These are phyloP conservation scores for Microchrysa polita DNA, from an alignment of 2,888 invertebrate species.

Conservation along the genomic window DNA sequence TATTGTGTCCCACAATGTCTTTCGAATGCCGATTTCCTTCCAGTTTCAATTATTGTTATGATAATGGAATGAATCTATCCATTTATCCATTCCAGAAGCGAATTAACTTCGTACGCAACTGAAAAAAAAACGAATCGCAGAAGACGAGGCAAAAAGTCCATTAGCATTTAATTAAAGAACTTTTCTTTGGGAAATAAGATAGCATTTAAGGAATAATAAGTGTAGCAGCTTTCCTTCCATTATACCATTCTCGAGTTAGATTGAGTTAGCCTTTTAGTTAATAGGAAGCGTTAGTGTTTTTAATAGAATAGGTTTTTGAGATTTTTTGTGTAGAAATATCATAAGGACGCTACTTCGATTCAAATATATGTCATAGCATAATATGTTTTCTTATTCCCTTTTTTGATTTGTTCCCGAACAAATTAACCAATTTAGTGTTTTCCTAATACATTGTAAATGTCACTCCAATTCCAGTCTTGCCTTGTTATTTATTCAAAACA, in stretches of 20 bases:
- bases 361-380: no score
- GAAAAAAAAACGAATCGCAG: background rate
- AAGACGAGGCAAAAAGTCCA: slow-evolving; percentile 2
- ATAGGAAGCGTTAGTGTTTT: no score
- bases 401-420: no score
- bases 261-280: background rate
- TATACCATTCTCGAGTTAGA: background rate
- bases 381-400: no score
- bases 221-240: background rate
- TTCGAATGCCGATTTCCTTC: slow-evolving; percentile 20
- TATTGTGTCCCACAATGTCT: no score
- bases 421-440: no score
- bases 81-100: background rate
- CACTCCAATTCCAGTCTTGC: no score
- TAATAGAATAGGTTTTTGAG: no score
- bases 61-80: background rate
- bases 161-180: slow-evolving; percentile 33
- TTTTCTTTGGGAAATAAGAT: slow-evolving; percentile 6
- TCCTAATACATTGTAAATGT: no score
- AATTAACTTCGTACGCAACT: background rate
- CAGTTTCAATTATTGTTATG: slow-evolving; percentile 26
- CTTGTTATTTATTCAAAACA: no score
- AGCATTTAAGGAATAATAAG: slow-evolving; percentile 14
- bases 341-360: no score
- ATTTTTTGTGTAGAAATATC: no score